A percentile compares a stretch with the other conserved stretches of the same genome.
Evolutionary conservation across 35 echinoderm and acorn worm genomes (phyloP).

Genomic region (Acanthaster planci): DNA sequence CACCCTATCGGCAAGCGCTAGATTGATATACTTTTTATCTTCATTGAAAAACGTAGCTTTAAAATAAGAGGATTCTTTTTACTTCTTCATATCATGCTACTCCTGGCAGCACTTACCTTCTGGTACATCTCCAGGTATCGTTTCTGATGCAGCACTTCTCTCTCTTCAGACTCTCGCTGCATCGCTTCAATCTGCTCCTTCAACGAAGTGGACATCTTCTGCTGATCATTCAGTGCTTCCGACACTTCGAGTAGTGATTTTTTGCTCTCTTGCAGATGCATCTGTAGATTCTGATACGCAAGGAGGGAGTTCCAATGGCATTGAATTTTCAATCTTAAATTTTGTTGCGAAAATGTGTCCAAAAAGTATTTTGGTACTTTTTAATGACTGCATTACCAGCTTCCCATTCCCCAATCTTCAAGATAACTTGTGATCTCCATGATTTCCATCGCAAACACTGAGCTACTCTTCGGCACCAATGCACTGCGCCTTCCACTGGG

Average conservation of each 20-base stretch:
- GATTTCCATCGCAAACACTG: too few relatives aligned
- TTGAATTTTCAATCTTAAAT: neutral
- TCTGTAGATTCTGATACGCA: conserved; percentile 21
- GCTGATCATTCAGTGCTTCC: conserved; percentile 5
- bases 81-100: too few relatives aligned
- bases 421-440: too few relatives aligned
- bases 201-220: conserved; percentile 13
- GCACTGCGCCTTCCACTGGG: neutral
- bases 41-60: too few relatives aligned
- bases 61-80: too few relatives aligned
- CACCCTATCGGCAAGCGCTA: neutral
- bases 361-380: neutral
- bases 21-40: neutral
- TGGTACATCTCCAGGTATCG: conserved; percentile 60
- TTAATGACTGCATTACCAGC: too few relatives aligned
- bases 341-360: neutral
- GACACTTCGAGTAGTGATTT: conserved; percentile 6
- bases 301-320: too few relatives aligned
- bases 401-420: neutral
- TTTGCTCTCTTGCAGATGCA: conserved; percentile 5
- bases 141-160: conserved; percentile 33
- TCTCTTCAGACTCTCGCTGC: conserved; percentile 45
- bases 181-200: conserved; percentile 28
- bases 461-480: too few relatives aligned
- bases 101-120: conserved; percentile 42